phyloP scores from a whole-genome alignment of 2,113 vertebrate genomes.

The Chaetorhynchus papuensis region DNA sequence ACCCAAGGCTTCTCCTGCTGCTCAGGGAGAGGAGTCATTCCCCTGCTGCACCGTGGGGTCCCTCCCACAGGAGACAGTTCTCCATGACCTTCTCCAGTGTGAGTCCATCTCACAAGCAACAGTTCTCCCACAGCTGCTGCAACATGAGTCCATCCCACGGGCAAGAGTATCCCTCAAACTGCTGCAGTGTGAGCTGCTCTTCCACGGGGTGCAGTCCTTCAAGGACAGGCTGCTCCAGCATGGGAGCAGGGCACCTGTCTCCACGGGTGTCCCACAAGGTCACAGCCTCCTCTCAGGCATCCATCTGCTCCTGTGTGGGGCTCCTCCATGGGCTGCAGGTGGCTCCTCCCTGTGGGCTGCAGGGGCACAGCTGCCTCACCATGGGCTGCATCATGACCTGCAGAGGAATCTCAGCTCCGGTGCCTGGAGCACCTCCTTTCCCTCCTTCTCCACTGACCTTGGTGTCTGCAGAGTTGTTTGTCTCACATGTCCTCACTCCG shows the following conservation, averaged over 20 bases:
- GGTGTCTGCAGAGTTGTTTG: background rate
- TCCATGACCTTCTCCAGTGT: background rate
- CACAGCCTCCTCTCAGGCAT: background rate
- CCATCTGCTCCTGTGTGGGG: background rate
- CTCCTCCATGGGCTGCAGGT: accelerated
- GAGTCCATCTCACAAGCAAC: background rate
- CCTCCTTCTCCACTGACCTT: background rate
- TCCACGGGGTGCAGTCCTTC: background rate
- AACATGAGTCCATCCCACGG: background rate
- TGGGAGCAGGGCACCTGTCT: background rate
- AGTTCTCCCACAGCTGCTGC: background rate
- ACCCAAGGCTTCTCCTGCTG: background rate
- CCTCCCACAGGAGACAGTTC: background rate
- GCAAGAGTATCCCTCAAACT: background rate
- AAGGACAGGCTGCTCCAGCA: background rate
- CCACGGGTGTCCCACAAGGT: too few species aligned
- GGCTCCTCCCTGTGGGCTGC: background rate
- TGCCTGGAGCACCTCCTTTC: accelerated
- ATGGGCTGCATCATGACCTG: background rate
- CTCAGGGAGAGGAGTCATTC: background rate
- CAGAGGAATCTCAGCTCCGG: accelerated
- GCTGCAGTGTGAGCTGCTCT: background rate
- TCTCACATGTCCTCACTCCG: background rate
- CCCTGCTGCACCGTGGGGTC: background rate
- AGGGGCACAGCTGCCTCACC: too few species aligned